Percentiles rank a stretch among this genome's conserved stretches.
Conservation (phyloP, 2,797 vertebrate species). For the Alauda arvensis region DNA sequence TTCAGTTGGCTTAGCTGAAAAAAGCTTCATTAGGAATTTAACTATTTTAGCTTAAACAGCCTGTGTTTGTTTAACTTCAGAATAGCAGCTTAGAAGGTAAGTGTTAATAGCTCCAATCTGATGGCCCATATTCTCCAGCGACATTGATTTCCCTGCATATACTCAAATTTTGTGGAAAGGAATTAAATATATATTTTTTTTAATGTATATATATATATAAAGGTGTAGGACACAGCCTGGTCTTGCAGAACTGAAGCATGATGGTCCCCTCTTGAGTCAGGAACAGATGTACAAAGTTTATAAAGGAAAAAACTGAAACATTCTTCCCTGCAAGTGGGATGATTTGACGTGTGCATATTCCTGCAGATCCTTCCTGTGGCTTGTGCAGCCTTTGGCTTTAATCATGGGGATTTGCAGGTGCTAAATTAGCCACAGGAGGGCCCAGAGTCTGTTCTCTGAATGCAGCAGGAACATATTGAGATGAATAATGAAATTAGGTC, state of each 20-base stretch:
- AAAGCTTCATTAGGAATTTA: not conserved
- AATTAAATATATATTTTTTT: not conserved
- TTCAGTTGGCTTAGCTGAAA: not conserved
- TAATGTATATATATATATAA: accelerated
- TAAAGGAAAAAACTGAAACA: not conserved
- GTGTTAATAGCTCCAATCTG: not conserved
- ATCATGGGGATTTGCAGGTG: conserved; percentile 56
- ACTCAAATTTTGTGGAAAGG: not conserved
- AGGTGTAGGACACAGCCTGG: not conserved
- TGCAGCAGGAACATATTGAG: conserved; percentile 50
- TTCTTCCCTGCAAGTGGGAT: not conserved
- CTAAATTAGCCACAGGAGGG: conserved; percentile 66
- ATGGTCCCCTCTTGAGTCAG: not conserved
- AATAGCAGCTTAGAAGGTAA: not conserved
- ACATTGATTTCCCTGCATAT: not conserved
- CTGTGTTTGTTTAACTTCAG: not conserved
- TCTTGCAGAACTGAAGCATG: not conserved
- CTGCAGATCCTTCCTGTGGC: not conserved
- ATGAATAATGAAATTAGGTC: conserved; percentile 60
- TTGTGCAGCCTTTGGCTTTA: conserved; percentile 8
- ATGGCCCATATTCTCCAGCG: not conserved
- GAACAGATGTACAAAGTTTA: not conserved
- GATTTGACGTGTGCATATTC: not conserved
- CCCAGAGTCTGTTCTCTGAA: conserved; percentile 20
- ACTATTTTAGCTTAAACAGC: not conserved